Evolutionary conservation across 2,888 invertebrate genomes (phyloP), one percentile per base, ranked within the genome.

Genomic region (Platerodrilus igneus): DNA sequence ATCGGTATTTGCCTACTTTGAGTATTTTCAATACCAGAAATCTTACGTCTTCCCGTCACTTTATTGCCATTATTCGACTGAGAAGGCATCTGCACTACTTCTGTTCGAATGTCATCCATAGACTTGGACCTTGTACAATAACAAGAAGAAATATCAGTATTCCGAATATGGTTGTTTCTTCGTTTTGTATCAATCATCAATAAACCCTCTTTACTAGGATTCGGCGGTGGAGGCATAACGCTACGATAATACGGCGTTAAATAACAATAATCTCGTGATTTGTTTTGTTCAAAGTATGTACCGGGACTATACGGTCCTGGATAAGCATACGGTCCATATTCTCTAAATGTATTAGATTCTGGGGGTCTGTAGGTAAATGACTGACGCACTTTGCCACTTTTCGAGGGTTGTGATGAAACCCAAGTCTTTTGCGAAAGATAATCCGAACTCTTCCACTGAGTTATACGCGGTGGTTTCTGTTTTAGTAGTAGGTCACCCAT

Each of bases 91-190:
- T 73, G 72, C 56, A 78, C 76, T 28, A 80, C 72, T 41, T 81
- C 81, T 13, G 78, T 75, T 28, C 82, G 73, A 8, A 84, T 80
- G 58, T 85, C 84, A 56, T 85, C 85, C 64, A 85, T 71, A 2
- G 84, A 84, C 37, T 81, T 75, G 9, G 84, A 82, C 28, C 82
- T 73, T n/a, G n/a, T n/a, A 60, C 81, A 80, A 13, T 79, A 77
- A 54, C 81, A 81, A 48, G 67, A 70, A 19, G 69, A 58, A 21
- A 55, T 34, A 31, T 53, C 48, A 5, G 51, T 32, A 41, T 45
- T 45, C 15, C 37, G 40, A 16, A 34, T 17, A n/a, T 28, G 22
- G 1, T 19, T 20, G 34, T 58, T 49, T 16, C 54, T 53, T 14
- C 62, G 55, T 8, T 59, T 51, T 1, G 61, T 57, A 46, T 65